phyloP scores from a whole-genome alignment of 37 sponge, comb jelly and placozoan genomes.

The Aplysina aerophoba region DNA sequence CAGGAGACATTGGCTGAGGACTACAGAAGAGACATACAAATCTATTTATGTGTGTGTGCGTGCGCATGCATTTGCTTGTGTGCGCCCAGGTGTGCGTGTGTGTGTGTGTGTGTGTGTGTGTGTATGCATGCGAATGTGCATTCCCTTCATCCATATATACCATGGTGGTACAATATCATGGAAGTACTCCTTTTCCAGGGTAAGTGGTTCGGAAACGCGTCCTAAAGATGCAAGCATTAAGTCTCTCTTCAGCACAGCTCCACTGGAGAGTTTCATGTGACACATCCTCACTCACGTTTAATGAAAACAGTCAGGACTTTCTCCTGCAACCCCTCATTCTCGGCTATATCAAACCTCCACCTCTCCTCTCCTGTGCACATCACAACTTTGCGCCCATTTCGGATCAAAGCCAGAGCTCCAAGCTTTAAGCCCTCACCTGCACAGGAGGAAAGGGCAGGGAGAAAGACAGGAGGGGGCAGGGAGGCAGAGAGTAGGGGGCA shows the following conservation, averaged over 20 bases:
- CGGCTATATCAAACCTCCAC: constrained; percentile 52
- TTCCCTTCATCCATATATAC: neutral
- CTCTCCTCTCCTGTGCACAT: constrained; percentile 50
- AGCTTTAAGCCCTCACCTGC: constrained; percentile 73
- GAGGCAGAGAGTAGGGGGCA: too few relatives aligned
- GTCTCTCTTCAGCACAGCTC: neutral
- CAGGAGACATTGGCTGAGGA: constrained; percentile 10
- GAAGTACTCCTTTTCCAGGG: neutral
- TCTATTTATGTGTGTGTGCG: constrained; percentile 5
- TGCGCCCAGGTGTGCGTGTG: too few relatives aligned
- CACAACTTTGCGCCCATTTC: constrained; percentile 34
- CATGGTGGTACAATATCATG: constrained; percentile 26
- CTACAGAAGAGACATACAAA: neutral
- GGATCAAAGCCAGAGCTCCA: constrained; percentile 58
- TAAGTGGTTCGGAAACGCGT: too few relatives aligned
- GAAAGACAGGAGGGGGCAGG: too few relatives aligned
- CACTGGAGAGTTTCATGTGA: neutral
- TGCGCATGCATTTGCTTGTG: neutral
- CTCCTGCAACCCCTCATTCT: constrained; percentile 36
- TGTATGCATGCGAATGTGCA: too few relatives aligned
- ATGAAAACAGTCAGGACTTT: constrained; percentile 54
- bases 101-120: too few relatives aligned
- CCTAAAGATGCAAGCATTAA: too few relatives aligned
- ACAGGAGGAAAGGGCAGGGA: too few relatives aligned
- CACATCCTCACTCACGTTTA: neutral